These are phyloP conservation scores for Bhutanitis thaidina DNA, from an alignment of 2,888 invertebrate genomes.

Conservation along the genomic window DNA sequence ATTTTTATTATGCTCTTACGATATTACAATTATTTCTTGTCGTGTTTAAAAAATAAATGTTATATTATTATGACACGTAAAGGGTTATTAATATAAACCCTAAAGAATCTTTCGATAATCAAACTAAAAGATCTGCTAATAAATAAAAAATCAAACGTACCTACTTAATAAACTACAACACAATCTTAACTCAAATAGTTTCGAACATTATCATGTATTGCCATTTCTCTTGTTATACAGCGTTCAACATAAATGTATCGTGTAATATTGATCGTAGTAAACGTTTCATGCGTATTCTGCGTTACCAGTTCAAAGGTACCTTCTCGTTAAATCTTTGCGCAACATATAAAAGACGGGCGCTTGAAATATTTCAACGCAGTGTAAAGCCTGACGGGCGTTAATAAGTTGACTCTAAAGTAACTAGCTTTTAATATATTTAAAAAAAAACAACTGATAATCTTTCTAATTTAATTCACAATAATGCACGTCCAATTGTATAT, in stretches of 20 bases:
- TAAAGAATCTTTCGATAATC: no score
- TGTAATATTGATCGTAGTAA: neutral
- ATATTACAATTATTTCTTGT: no score
- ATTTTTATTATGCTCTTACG: no score
- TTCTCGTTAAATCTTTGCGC: conserved; percentile 12
- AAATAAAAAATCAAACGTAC: no score
- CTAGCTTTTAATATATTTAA: neutral
- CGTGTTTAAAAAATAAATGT: no score
- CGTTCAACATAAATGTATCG: neutral
- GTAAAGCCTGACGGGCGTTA: neutral
- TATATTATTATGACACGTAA: no score
- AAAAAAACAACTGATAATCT: neutral
- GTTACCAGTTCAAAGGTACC: neutral
- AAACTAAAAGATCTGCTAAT: no score
- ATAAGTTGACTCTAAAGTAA: conserved; percentile 2
- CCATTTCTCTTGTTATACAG: neutral
- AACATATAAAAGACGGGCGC: conserved; percentile 17
- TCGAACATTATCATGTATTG: no score
- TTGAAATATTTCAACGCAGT: conserved; percentile 19
- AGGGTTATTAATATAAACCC: no score
- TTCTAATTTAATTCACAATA: conserved; percentile 18
- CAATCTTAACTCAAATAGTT: no score
- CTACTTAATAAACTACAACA: no score
- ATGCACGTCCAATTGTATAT: conserved; percentile 50
- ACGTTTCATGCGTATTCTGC: neutral